Evolutionary conservation across 2,888 invertebrate genomes (phyloP), one percentile per base, ranked within the genome.

Genomic region (Pollenia griseotomentosa): DNA sequence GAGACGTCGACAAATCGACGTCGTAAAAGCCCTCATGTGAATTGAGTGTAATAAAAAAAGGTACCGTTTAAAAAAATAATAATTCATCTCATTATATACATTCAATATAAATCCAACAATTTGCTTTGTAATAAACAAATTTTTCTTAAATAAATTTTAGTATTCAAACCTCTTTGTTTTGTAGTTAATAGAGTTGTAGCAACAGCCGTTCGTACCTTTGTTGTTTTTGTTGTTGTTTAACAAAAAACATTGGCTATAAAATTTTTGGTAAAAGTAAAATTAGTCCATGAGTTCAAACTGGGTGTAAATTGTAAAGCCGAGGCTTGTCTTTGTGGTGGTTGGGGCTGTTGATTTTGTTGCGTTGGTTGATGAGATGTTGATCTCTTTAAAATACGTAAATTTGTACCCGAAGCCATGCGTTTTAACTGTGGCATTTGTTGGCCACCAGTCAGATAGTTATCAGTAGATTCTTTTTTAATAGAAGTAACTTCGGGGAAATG

Each of bases 201-300:
- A 46, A 10, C 48, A 78, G 44, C 42, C 61, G 33, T 19, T 10
- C 59, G 33, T 51, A 16, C 23, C 55, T 6, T 53, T 12, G 23
- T 33, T 33, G 16, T 9, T 73, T 19, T 46, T 59, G 33, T 23
- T 59, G 23, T 23, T 68, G 59, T 86, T 87, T 92, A 93, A 91
- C 93, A 93, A 90, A 93, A 93, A 55, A 93, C 93, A 89, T 93
- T 93, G 88, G 93, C 91, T 90, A 93, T 93, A 88, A 92, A 92
- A 90, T 93, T 93, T 90, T 93, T 93, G 85, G 93, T 93, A 90
- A 93, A 93, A 88, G 93, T 92, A 88, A 93, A 93, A 91, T 93
- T 93, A 87, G 91, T 92, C 93, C 93, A 93, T 88, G 93, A 93
- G 91, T 92, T 92, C 70, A 93, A 92, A 90, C 90, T 92, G 89